Evolutionary conservation across 2,797 vertebrate genomes (phyloP), one percentile per base, ranked within the genome.

Genomic region (Lemur catta): DNA sequence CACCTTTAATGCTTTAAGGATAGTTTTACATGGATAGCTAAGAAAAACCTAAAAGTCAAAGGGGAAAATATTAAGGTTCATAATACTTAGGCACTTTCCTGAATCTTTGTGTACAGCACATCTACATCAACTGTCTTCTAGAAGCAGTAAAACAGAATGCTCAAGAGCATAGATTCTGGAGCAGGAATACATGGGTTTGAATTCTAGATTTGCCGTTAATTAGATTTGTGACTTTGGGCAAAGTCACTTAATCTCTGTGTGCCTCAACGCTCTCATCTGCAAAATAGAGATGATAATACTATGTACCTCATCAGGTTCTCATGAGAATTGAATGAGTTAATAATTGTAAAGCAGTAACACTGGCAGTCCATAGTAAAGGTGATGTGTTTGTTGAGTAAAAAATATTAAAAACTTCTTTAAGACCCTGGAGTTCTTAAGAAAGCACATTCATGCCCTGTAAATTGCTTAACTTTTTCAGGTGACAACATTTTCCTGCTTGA

Each of bases 401-500:
- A 69, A 38, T 50, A 55, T 87, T 85, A 55, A 71, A 87, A 93
- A 57, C n/a, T 38, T 87, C 33, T 50, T 93, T 88, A 15, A 72
- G 57, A 76, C n/a, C 26, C 14, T 15, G 4, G 28, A 91, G 74
- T 76, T 94, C 38, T 55, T 75, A 50, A 90, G 81, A 90, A 88
- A 90, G 43, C 20, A 94, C 67, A 82, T 46, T 75, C 17, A 20
- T 15, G 35, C n/a, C 46, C 38, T 92, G 17, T 59, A 89, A 82
- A 96, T 28, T 67, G 48, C 63, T 79, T 55, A 50, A 72, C n/a
- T 91, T 93, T 89, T 92, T 59, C 46, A 80, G 59, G 89, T 50
- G 65, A 71, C 61, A 89, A 55, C 11, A 38, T 93, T 97, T 92
- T 87, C 46, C 65, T 96, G 57, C 71, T 88, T 57, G 63, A 33